These are phyloP conservation scores for Drosophila pandora DNA, from an alignment of 1,140 invertebrate genomes.

Conservation along the genomic window DNA sequence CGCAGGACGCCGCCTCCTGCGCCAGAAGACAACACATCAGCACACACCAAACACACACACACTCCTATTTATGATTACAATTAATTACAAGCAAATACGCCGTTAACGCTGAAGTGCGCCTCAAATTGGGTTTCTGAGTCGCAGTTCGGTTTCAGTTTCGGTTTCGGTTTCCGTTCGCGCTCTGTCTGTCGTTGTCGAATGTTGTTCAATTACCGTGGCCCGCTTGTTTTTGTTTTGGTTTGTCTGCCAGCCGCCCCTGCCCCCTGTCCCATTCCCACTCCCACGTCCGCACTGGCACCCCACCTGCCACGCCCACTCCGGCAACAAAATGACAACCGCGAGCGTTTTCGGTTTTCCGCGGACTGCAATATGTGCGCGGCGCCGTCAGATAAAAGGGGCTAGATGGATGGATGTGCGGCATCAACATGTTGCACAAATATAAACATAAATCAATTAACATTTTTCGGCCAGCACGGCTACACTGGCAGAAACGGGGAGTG, in stretches of 20 bases:
- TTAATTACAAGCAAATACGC: slow-evolving; percentile 78
- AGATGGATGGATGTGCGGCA: slow-evolving; percentile 32
- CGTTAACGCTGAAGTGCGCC: slow-evolving; percentile 62
- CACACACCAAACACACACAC: background rate
- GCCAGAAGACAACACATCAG: slow-evolving; percentile 3
- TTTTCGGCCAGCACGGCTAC: slow-evolving; percentile 38
- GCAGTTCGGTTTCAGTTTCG: background rate
- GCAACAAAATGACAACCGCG: slow-evolving; percentile 64
- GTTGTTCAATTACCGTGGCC: slow-evolving; percentile 76
- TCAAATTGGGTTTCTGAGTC: slow-evolving; percentile 63
- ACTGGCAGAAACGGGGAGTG: background rate
- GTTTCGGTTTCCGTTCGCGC: slow-evolving; percentile 5
- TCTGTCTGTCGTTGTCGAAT: slow-evolving; percentile 64
- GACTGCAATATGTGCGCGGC: slow-evolving; percentile 15
- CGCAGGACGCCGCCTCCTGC: background rate
- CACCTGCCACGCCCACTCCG: slow-evolving; percentile 8
- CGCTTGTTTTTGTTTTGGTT: slow-evolving; percentile 71
- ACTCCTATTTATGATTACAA: slow-evolving; percentile 62
- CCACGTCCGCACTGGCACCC: too few relatives aligned
- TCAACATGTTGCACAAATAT: slow-evolving; percentile 82
- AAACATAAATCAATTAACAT: slow-evolving; percentile 83
- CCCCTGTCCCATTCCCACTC: too few relatives aligned
- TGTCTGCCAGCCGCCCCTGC: slow-evolving; percentile 41
- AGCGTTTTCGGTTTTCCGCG: slow-evolving; percentile 66
- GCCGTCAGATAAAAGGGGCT: background rate